Conservation (phyloP, 2,797 vertebrate genomes). For the Microcaecilia unicolor region DNA sequence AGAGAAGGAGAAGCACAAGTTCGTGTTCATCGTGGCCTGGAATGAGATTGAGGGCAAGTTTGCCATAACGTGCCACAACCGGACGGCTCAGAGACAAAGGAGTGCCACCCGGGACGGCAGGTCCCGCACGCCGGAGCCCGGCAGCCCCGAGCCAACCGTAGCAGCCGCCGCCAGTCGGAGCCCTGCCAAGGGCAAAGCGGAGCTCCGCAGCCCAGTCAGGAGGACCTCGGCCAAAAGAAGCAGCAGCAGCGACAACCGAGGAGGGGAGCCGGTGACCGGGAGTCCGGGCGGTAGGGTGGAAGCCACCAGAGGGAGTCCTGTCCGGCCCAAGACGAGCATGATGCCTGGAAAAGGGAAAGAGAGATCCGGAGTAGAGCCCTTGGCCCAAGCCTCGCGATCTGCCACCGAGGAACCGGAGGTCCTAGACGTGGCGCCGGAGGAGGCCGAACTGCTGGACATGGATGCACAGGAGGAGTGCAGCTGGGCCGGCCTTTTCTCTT, state of each 20-base stretch:
- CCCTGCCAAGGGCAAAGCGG: slow-evolving; percentile 5
- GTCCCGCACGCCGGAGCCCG: neutral
- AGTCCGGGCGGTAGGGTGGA: slow-evolving; percentile 20
- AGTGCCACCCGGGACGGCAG: slow-evolving; percentile 53
- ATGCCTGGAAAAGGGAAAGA: too few relatives aligned
- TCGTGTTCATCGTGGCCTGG: slow-evolving; percentile 92
- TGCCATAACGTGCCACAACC: slow-evolving; percentile 91
- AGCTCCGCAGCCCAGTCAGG: too few relatives aligned
- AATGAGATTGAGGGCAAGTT: slow-evolving; percentile 91
- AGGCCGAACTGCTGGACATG: too few relatives aligned
- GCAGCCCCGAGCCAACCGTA: slow-evolving; percentile 14
- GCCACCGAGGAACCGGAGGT: slow-evolving; percentile 30
- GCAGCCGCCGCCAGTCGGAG: slow-evolving; percentile 8
- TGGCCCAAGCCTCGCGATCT: too few relatives aligned
- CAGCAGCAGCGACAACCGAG: neutral
- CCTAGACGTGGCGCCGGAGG: slow-evolving; percentile 35
- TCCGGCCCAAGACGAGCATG: too few relatives aligned
- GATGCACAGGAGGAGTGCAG: slow-evolving; percentile 78
- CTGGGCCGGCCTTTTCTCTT: slow-evolving; percentile 92
- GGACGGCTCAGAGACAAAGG: slow-evolving; percentile 77
- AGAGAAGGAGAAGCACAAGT: slow-evolving; percentile 84
- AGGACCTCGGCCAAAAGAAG: too few relatives aligned
- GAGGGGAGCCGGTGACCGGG: slow-evolving; percentile 1
- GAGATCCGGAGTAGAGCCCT: too few relatives aligned
- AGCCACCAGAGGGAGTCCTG: too few relatives aligned